Evolutionary conservation across 2,888 invertebrate genomes (phyloP).

Genomic region (Anthophora plumipes): DNA sequence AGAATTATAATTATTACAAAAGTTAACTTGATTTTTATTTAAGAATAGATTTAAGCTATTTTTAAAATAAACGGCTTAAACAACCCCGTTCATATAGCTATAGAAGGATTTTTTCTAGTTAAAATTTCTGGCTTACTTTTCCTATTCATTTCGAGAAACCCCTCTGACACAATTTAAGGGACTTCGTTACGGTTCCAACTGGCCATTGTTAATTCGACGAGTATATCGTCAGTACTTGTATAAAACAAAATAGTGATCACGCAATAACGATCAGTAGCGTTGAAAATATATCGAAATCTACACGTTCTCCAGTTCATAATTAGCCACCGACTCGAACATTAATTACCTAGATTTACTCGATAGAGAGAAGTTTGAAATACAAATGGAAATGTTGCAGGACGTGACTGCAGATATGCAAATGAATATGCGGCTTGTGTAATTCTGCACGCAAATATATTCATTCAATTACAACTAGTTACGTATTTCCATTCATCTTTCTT

Average conservation of each 20-base stretch:
- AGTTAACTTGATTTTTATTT: too few species aligned
- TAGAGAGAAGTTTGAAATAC: slow-evolving; percentile 47
- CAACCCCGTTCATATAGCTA: background rate
- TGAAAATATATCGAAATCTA: slow-evolving; percentile 15
- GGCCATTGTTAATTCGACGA: background rate
- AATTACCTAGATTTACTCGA: slow-evolving; percentile 40
- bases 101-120: background rate
- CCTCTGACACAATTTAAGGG: background rate
- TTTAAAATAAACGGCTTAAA: too few species aligned
- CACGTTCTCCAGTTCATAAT: slow-evolving; percentile 24
- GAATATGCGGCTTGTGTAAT: slow-evolving; percentile 36
- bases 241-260: background rate
- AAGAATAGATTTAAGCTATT: too few species aligned
- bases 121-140: background rate
- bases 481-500: slow-evolving; percentile 37
- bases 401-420: slow-evolving; percentile 54
- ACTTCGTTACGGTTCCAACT: background rate
- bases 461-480: slow-evolving; percentile 49
- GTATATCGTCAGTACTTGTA: background rate
- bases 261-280: background rate
- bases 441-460: slow-evolving; percentile 54
- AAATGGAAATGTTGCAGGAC: slow-evolving; percentile 51
- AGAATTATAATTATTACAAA: too few species aligned
- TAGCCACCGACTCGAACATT: slow-evolving; percentile 21
- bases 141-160: background rate